Percentiles rank a stretch among this genome's conserved stretches.
phyloP scores from a whole-genome alignment of 2,113 vertebrate species.

The Gopherus evgoodei region DNA sequence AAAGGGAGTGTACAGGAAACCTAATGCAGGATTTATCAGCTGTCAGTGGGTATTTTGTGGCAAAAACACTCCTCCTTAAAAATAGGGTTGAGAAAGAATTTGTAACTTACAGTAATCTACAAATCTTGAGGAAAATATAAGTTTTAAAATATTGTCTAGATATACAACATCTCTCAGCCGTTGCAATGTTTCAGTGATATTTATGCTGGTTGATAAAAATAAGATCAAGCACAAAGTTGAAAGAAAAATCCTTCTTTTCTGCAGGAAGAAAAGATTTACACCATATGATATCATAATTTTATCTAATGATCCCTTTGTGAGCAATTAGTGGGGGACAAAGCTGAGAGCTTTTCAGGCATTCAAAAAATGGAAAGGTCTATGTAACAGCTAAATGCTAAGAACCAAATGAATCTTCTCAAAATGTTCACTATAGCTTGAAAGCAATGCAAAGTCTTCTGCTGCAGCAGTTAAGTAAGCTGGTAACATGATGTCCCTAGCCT shows the following conservation, averaged over 20 bases:
- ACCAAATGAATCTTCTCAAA: not conserved
- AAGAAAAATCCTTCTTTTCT: constrained; percentile 21
- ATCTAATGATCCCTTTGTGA: not conserved
- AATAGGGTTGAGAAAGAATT: not conserved
- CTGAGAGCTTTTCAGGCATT: not conserved
- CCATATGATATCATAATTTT: not conserved
- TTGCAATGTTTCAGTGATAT: not conserved
- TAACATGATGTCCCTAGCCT: not conserved
- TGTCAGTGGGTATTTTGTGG: not conserved
- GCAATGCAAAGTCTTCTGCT: not conserved
- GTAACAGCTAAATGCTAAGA: constrained; percentile 18
- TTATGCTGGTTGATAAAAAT: not conserved
- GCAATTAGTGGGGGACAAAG: constrained; percentile 18
- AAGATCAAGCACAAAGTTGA: not conserved
- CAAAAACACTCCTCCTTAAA: not conserved
- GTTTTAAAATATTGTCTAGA: not conserved
- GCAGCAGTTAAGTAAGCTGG: not conserved
- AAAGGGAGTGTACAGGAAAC: not conserved
- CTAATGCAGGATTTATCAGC: not conserved
- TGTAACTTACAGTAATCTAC: not conserved
- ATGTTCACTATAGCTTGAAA: not conserved
- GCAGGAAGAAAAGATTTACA: not conserved
- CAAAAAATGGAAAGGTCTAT: not conserved
- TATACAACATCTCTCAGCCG: not conserved
- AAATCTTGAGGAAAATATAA: not conserved